Evolutionary conservation across 2,888 invertebrate species (phyloP).

Genomic region (Rhynchonema sp.): DNA sequence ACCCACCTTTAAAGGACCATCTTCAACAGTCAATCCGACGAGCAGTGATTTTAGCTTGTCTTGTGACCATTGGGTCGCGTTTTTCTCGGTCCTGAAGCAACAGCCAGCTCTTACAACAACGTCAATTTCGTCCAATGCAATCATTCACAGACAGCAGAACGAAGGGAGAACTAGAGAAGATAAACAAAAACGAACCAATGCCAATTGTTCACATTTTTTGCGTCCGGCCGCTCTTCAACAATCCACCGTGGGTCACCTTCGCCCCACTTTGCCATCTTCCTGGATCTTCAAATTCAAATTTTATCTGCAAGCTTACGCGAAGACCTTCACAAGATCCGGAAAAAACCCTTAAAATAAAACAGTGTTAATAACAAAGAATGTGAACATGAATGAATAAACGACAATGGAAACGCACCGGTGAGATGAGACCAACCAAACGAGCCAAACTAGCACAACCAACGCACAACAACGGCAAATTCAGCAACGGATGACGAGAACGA

Average conservation of each 20-base stretch:
- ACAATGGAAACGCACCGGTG: too few relatives aligned
- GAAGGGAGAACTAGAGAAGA: background rate
- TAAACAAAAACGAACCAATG: slow-evolving; percentile 44
- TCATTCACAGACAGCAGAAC: background rate
- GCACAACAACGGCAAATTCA: too few relatives aligned
- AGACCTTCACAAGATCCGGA: too few relatives aligned
- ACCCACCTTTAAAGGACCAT: background rate
- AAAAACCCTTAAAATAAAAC: too few relatives aligned
- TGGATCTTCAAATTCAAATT: too few relatives aligned
- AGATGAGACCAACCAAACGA: too few relatives aligned
- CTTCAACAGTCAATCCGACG: background rate
- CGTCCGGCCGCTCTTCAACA: slow-evolving; percentile 92
- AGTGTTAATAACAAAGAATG: too few relatives aligned
- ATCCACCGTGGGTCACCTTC: slow-evolving; percentile 99
- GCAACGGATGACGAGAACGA: too few relatives aligned
- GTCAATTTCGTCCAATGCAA: background rate
- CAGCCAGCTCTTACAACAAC: background rate
- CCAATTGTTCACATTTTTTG: slow-evolving; percentile 98
- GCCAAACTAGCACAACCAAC: too few relatives aligned
- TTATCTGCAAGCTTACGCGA: too few relatives aligned
- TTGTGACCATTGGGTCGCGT: slow-evolving; percentile 89
- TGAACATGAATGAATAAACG: too few relatives aligned
- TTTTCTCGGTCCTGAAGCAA: slow-evolving; percentile 62
- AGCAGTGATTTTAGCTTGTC: slow-evolving; percentile 49
- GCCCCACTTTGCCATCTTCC: slow-evolving; percentile 91